These are phyloP conservation scores for Aleiodes alternator DNA, from an alignment of 2,888 invertebrate genomes.

Conservation along the genomic window DNA sequence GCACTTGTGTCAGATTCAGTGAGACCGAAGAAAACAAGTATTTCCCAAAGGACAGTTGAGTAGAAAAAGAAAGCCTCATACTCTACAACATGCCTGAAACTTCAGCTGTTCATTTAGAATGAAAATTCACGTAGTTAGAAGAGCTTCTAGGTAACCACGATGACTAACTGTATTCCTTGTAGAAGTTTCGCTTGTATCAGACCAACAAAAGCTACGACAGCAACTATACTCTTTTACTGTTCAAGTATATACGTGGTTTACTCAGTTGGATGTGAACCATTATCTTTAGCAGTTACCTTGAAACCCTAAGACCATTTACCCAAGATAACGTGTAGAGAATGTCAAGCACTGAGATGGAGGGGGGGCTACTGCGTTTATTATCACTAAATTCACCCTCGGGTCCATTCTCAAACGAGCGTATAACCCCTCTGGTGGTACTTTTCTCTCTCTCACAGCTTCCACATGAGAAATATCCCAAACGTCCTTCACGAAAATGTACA, in stretches of 20 bases:
- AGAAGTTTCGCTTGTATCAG: neutral
- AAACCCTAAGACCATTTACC: slow-evolving; percentile 30
- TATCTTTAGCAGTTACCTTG: slow-evolving; percentile 40
- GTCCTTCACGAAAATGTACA: slow-evolving; percentile 11
- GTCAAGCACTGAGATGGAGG: slow-evolving; percentile 3
- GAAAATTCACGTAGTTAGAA: too few relatives aligned
- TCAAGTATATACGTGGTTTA: too few relatives aligned
- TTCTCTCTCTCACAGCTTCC: too few relatives aligned
- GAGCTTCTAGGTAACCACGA: too few relatives aligned
- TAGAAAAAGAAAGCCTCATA: neutral
- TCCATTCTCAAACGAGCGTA: slow-evolving; percentile 8
- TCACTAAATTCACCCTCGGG: slow-evolving; percentile 30
- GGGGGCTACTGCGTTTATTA: slow-evolving; percentile 28
- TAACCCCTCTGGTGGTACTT: neutral
- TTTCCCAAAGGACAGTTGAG: neutral
- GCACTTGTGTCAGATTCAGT: neutral
- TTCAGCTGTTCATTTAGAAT: neutral
- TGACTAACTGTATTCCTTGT: neutral
- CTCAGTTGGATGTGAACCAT: slow-evolving; percentile 26
- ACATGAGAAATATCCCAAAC: neutral
- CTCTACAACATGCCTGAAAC: neutral
- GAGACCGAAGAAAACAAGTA: neutral
- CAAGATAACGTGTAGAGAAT: slow-evolving; percentile 36
- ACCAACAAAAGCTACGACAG: slow-evolving; percentile 21
- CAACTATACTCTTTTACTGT: neutral